Evolutionary conservation across 2,113 vertebrate genomes (phyloP).

Genomic region (Ifrita kowaldi): DNA sequence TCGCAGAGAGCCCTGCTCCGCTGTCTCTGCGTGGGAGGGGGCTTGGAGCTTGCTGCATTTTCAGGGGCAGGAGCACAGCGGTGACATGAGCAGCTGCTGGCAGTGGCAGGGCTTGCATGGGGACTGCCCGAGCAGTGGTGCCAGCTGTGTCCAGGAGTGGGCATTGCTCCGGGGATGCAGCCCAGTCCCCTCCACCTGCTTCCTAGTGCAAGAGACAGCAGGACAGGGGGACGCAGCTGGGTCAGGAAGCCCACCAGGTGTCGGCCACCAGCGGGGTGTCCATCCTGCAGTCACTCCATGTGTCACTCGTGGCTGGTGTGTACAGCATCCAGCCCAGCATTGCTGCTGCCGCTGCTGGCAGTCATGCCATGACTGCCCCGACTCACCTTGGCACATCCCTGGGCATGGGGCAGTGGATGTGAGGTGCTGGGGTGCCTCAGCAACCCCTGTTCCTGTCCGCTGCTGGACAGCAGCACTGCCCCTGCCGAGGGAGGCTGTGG

Average conservation of each 20-base stretch:
- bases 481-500: not conserved
- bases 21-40: not conserved
- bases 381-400: rapidly evolving
- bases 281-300: rapidly evolving
- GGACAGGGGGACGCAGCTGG: not conserved
- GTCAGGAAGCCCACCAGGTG: not conserved
- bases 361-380: rapidly evolving
- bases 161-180: not conserved
- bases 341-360: not conserved
- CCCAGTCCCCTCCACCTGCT: rapidly evolving
- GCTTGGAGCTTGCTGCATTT: not conserved
- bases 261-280: rapidly evolving
- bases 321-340: not conserved
- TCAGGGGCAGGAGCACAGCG: not conserved
- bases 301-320: not conserved
- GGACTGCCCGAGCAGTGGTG: not conserved
- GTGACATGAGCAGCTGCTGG: not conserved
- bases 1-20: not conserved
- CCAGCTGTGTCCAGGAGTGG: not conserved
- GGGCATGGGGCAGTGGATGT: rapidly evolving
- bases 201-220: not conserved
- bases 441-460: not conserved
- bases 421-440: not conserved
- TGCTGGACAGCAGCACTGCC: not conserved
- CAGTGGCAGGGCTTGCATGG: not conserved